A percentile compares a stretch with the other conserved stretches of the same genome.
Evolutionary conservation across 2,113 vertebrate species (phyloP).

Genomic region (Cyanoderma ruficeps): DNA sequence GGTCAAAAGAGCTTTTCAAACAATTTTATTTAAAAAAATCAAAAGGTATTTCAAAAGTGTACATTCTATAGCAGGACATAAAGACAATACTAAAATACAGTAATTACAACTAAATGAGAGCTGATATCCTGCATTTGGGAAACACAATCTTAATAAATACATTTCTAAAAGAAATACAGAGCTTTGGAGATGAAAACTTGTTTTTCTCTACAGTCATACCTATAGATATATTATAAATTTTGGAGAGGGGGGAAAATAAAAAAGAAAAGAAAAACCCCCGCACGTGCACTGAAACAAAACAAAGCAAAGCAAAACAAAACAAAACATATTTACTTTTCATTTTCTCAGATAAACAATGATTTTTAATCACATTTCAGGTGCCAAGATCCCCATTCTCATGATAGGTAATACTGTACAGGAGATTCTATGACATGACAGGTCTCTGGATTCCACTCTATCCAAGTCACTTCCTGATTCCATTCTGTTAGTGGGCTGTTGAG

Average conservation of each 20-base stretch:
- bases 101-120: background rate
- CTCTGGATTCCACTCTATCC: background rate
- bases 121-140: background rate
- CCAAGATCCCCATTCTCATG: background rate
- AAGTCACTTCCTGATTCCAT: background rate
- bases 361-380: background rate
- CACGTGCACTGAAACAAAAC: background rate
- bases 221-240: background rate
- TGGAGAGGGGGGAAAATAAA: too few relatives aligned
- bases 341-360: background rate
- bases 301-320: background rate
- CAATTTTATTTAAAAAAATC: background rate
- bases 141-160: background rate
- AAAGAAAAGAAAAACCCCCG: rapidly evolving
- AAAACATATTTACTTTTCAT: background rate
- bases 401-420: background rate
- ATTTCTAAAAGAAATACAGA: background rate
- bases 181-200: background rate
- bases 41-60: background rate
- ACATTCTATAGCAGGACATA: background rate
- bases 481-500: background rate
- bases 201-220: background rate
- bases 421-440: background rate
- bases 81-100: background rate
- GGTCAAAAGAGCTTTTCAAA: background rate